Percentiles rank a stretch among this genome's conserved stretches.
These are phyloP conservation scores for Carassius auratus DNA, from an alignment of 2,113 vertebrate species.

Conservation along the genomic window DNA sequence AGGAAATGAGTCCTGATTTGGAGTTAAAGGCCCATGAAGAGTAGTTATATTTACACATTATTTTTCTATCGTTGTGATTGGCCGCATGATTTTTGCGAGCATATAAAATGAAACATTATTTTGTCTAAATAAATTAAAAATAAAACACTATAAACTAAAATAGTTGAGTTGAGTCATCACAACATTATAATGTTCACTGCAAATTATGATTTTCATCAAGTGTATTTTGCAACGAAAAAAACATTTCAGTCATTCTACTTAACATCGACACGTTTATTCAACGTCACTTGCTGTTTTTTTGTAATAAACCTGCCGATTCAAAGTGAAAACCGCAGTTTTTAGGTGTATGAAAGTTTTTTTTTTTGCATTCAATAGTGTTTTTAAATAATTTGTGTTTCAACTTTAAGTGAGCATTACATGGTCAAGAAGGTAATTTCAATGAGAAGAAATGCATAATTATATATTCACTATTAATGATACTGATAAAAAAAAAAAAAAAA, in stretches of 20 bases:
- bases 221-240: too few relatives aligned
- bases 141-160: neutral
- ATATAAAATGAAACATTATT: neutral
- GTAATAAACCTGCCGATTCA: too few relatives aligned
- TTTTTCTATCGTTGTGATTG: neutral
- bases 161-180: neutral
- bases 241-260: too few relatives aligned
- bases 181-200: neutral
- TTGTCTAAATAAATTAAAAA: neutral
- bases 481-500: neutral
- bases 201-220: neutral
- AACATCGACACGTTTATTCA: too few relatives aligned
- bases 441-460: too few relatives aligned
- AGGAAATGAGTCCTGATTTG: neutral
- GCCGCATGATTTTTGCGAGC: neutral
- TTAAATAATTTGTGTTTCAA: neutral
- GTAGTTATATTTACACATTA: neutral
- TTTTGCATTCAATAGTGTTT: neutral
- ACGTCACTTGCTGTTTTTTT: too few relatives aligned
- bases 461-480: neutral
- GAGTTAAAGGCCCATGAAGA: neutral
- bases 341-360: neutral
- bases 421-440: neutral
- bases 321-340: too few relatives aligned
- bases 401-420: neutral